phyloP scores from a whole-genome alignment of 2,797 vertebrate species.

The Cyclopterus lumpus region DNA sequence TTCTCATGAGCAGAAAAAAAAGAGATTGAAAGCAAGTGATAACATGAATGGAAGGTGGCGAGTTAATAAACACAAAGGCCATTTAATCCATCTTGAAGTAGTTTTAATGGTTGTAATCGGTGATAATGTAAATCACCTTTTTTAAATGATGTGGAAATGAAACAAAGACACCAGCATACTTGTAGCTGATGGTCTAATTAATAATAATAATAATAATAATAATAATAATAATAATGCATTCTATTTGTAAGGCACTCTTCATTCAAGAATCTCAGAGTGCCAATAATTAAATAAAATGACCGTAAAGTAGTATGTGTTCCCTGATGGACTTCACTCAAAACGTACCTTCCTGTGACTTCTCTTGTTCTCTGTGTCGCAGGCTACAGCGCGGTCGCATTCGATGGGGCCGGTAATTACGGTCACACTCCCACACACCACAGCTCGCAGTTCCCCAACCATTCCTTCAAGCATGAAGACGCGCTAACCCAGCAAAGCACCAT shows the following conservation, averaged over 20 bases:
- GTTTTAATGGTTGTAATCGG: neutral
- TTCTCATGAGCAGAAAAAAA: neutral
- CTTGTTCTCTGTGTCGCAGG: constrained; percentile 80
- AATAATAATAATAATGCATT: no score
- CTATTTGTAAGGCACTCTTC: no score
- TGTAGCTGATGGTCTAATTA: neutral
- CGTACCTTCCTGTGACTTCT: neutral
- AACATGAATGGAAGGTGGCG: neutral
- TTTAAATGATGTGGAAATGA: neutral
- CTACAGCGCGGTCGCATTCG: constrained; percentile 92
- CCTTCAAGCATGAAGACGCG: constrained; percentile 96
- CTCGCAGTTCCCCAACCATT: constrained; percentile 91
- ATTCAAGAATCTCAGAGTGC: no score
- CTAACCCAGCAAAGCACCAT: constrained; percentile 91
- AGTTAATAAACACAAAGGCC: neutral
- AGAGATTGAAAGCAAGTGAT: neutral
- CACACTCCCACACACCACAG: constrained; percentile 95
- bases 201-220: no score
- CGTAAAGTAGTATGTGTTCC: no score
- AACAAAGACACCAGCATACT: neutral
- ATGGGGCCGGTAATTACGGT: constrained; percentile 91
- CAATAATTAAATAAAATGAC: neutral
- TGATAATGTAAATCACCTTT: neutral
- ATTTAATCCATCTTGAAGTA: neutral
- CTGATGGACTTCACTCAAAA: neutral